These are phyloP conservation scores for Notothenia rossii DNA, from an alignment of 2,113 vertebrate species.

Conservation along the genomic window DNA sequence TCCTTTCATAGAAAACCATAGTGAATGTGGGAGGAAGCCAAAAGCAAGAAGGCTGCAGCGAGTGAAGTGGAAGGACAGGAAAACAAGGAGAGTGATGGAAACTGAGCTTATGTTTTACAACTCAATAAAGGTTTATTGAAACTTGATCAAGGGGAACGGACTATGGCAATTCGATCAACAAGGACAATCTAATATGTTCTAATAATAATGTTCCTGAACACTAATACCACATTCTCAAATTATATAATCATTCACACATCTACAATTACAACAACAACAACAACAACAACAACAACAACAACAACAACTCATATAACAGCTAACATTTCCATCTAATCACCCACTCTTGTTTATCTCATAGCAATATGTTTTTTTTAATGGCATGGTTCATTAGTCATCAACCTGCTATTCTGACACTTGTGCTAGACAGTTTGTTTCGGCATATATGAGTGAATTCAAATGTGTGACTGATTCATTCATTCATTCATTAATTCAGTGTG, in stretches of 20 bases:
- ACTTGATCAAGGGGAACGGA: too few species aligned
- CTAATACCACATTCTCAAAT: background rate
- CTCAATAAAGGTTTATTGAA: too few species aligned
- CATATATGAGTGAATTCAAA: background rate
- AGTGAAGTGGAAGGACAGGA: too few species aligned
- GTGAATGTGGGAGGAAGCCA: background rate
- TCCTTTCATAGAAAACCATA: background rate
- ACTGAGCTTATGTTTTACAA: too few species aligned
- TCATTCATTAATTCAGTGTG: too few species aligned
- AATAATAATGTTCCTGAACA: background rate
- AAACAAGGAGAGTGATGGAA: too few species aligned
- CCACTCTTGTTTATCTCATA: slow-evolving; percentile 1
- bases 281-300: background rate
- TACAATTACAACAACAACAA: too few species aligned
- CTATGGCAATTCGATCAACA: too few species aligned
- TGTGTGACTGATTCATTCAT: background rate
- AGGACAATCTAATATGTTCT: too few species aligned
- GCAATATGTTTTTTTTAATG: background rate
- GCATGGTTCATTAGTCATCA: slow-evolving; percentile 24
- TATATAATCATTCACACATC: background rate
- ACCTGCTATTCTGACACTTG: background rate
- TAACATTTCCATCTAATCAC: background rate
- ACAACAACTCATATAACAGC: background rate
- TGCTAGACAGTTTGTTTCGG: background rate
- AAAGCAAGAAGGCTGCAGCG: background rate